These are phyloP conservation scores for Spatulosminthurus flaviceps DNA, from an alignment of 2,888 invertebrate genomes.

Conservation along the genomic window DNA sequence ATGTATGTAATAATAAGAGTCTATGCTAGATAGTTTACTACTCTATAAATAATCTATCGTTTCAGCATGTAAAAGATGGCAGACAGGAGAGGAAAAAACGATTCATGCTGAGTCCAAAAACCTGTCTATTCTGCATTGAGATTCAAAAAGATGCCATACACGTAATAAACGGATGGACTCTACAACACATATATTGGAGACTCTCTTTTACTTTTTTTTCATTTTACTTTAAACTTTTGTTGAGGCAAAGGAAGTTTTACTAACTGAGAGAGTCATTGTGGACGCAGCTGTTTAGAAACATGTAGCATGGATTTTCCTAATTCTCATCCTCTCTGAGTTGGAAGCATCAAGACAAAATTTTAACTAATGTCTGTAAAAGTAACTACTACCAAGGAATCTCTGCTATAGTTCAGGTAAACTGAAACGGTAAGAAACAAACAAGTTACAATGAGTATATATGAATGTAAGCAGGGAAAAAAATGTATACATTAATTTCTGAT, in stretches of 20 bases:
- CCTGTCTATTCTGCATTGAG: conserved; percentile 46
- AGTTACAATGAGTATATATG: background rate
- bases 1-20: conserved; percentile 37
- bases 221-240: conserved; percentile 33
- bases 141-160: conserved; percentile 38
- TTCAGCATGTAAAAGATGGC: conserved; percentile 40
- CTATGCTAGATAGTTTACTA: conserved; percentile 47
- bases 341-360: background rate
- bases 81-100: conserved; percentile 35
- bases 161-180: conserved; percentile 34
- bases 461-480: background rate
- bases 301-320: background rate
- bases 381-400: conserved; percentile 5
- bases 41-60: conserved; percentile 51
- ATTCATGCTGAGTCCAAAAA: conserved; percentile 48
- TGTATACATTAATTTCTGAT: too few species aligned
- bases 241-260: conserved; percentile 1
- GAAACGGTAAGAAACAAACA: background rate
- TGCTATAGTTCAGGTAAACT: background rate
- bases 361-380: background rate
- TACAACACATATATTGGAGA: background rate
- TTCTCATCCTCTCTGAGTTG: background rate
- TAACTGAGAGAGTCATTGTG: conserved; percentile 2
- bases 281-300: background rate
- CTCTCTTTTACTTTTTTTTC: conserved; percentile 1